Percentiles rank a stretch among this genome's conserved stretches.
phyloP scores from a whole-genome alignment of 2,797 vertebrate genomes.

The Huso huso region DNA sequence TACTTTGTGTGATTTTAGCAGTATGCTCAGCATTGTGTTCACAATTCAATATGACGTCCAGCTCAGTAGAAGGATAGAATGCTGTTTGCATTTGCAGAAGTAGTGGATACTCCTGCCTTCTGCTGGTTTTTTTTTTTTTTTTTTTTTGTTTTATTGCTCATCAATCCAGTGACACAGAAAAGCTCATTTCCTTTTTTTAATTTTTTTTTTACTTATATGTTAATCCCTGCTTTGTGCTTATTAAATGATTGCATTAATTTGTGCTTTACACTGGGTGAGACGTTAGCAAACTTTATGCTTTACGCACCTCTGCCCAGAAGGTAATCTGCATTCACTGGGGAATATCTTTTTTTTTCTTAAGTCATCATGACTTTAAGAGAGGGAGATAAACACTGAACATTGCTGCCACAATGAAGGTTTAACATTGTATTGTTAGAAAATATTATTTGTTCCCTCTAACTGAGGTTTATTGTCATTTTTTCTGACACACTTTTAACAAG shows the following conservation, averaged over 20 bases:
- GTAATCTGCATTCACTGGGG: too few species aligned
- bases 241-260: background rate
- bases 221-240: background rate
- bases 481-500: background rate
- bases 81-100: too few species aligned
- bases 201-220: too few species aligned
- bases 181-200: too few species aligned
- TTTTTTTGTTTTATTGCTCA: background rate
- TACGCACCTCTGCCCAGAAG: background rate
- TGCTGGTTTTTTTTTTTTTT: too few species aligned
- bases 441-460: background rate
- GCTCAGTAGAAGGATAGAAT: too few species aligned
- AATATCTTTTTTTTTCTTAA: background rate
- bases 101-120: too few species aligned
- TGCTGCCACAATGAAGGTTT: background rate
- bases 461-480: constrained; percentile 3
- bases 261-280: too few species aligned
- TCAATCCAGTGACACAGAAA: background rate
- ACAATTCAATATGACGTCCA: too few species aligned
- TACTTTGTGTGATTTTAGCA: too few species aligned
- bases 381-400: background rate
- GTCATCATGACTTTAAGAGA: background rate
- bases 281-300: background rate
- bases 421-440: background rate
- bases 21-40: too few species aligned